Evolutionary conservation across 2,113 vertebrate genomes (phyloP), one percentile per base, ranked within the genome.

Genomic region (Nothobranchius kuhntae): DNA sequence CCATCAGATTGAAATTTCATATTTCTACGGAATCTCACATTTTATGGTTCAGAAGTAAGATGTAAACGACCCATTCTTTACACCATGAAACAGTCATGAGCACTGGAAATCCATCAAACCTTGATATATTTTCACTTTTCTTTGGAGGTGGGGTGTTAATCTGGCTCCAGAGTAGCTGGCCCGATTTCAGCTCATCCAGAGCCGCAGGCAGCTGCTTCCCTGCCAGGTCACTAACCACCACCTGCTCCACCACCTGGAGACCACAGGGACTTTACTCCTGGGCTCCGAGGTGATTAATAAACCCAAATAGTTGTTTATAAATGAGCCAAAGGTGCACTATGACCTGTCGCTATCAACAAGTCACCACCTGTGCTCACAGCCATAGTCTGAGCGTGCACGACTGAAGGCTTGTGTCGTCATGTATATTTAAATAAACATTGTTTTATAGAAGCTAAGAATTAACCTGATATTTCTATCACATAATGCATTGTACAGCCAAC

Each of bases 221-320:
- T 51, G 75, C 77, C 75, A 73, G 81, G 53, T 53, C 56, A 57
- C 76, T 62, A 54, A 69, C 47, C 3, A 47, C 77, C 87, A 88
- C 80, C 82, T 86, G 87, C 80, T 73, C 68, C 68, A 64, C 66
- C 75, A 84, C 85, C 76, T 87, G 86, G 45, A 81, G 60, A 65
- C 66, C 70, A 61, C 47, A 53, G 63, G 53, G 58, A 75, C 69
- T 50, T 79, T 52, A 67, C 77, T 42, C 35, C 21, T 53, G 68
- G 65, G 46, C 80, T 71, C 63, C 7, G 40, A 38, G 42, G 9
- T 58, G 77, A 78, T 53, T 5, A 72, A 75, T 71, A 64, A 84
- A 82, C 52, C 60, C 46, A 76, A 48, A 83, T 68, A 53, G 68
- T 71, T 74, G 68, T 67, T 73, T 58, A 83, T 42, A 69, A 78